Base-by-base conservation (phyloP, 2,888 invertebrate genomes). In the Synanthedon tipuliformis region DNA sequence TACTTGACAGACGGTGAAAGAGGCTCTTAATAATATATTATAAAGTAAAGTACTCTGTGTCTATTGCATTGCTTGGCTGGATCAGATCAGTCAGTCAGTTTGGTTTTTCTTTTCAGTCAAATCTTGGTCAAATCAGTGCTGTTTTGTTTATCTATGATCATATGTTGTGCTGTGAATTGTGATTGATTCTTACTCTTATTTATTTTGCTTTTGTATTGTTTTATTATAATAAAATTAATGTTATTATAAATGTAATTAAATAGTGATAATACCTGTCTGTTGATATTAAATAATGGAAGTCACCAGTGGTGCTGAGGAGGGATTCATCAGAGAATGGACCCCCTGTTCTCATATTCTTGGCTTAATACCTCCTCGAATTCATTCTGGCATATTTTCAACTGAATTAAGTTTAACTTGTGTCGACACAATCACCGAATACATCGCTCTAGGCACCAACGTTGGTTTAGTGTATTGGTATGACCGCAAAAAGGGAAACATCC, bases 391-490 rank as follows among this genome's bases (percentile, higher is more conserved):
- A 61, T 94, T 94, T 75, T 91, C 92, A 12, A 90, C 90, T 67
- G 93, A 95, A 72, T 81, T 96, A 49, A 88, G 84, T 73, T 86
- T 95, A 55, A 96, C 95, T 1, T 95, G 95, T 69, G 89, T 97
- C 48, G 95, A 95, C 82, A 93, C 91, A n/a, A 89, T 94, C 48
- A 89, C 91, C 15, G 93, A 95, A 64, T 96, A 93, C 73, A 89
- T 97, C 59, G 95, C 93, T 1, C 75, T 97, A 53, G 97, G 96
- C 2, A 95, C 94, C 2, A 95, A 95, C 80, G 90, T 92, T 15
- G 96, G 97, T 2, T 83, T 95, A 53, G 91, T 96, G 27, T 97
- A 95, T 75, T 95, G 96, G 93, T 96, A 93, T 73, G 92, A 95
- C 75, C 89, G 96, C 57, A 91, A 90, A 59, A 93, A 90, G 48